Percentiles rank a stretch among this genome's conserved stretches.
Evolutionary conservation across 2,888 invertebrate genomes (phyloP).

Genomic region (Rhagonycha lutea): DNA sequence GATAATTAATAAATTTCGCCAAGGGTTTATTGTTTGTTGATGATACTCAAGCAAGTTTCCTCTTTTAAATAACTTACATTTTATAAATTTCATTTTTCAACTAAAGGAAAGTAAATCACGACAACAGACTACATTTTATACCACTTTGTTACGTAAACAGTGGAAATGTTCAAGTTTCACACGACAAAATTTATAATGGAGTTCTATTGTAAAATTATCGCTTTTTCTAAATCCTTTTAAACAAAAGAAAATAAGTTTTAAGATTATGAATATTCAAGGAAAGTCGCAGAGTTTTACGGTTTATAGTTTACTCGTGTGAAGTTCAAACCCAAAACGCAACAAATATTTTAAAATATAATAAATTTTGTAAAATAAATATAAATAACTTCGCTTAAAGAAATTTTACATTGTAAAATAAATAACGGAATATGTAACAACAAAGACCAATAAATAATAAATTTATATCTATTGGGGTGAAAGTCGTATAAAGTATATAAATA

Average conservation of each 20-base stretch:
- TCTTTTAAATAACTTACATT: background rate
- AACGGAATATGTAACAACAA: too few species aligned
- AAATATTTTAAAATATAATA: too few species aligned
- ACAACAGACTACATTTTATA: slow-evolving; percentile 1
- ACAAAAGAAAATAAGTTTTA: background rate
- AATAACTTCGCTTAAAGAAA: too few species aligned
- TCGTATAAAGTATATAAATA: too few species aligned
- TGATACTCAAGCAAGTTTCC: background rate
- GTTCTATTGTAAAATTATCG: background rate
- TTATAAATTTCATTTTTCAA: background rate
- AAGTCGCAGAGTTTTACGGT: background rate
- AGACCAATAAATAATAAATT: too few species aligned
- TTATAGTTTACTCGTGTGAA: background rate
- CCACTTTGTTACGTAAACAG: slow-evolving; percentile 2
- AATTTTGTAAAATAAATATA: too few species aligned
- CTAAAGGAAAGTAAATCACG: background rate
- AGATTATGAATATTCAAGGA: background rate
- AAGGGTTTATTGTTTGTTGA: background rate
- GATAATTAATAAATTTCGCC: too few species aligned
- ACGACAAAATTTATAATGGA: slow-evolving; percentile 2
- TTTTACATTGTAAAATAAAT: too few species aligned
- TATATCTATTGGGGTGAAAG: too few species aligned
- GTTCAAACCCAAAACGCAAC: background rate
- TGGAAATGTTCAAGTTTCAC: background rate
- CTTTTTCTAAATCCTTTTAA: background rate